Evolutionary conservation across 2,888 invertebrate genomes (phyloP).

Genomic region (Archaeoteleia sp.): DNA sequence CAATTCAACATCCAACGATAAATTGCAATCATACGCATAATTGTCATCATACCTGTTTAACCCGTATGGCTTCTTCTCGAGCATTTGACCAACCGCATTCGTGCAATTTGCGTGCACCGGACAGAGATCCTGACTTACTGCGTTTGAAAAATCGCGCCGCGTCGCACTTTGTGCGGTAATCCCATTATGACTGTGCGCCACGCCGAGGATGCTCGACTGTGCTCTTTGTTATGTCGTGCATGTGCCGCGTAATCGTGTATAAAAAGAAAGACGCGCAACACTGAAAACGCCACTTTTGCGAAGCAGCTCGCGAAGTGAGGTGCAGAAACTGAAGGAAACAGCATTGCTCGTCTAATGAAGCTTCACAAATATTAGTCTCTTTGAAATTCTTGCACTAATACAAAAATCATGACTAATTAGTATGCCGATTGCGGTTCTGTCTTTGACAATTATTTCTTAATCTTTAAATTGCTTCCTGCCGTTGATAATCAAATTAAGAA

Average conservation of each 20-base stretch:
- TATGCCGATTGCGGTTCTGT: too few relatives aligned
- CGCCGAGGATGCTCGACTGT: slow-evolving; percentile 11
- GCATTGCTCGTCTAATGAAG: slow-evolving; percentile 1
- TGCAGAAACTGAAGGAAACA: slow-evolving; percentile 16
- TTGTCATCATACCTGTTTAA: too few relatives aligned
- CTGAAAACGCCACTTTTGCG: slow-evolving; percentile 15
- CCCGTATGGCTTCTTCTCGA: too few relatives aligned
- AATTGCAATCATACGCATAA: too few relatives aligned
- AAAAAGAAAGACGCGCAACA: slow-evolving; percentile 32
- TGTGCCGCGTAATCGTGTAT: slow-evolving; percentile 27
- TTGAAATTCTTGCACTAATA: too few relatives aligned
- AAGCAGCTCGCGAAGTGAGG: slow-evolving; percentile 14
- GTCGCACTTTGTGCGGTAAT: slow-evolving; percentile 31
- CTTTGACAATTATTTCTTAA: too few relatives aligned
- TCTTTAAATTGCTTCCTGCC: too few relatives aligned
- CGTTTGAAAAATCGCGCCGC: slow-evolving; percentile 27
- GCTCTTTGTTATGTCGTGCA: slow-evolving; percentile 23
- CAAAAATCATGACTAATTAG: too few relatives aligned
- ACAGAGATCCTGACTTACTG: slow-evolving; percentile 38
- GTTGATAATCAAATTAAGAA: too few relatives aligned
- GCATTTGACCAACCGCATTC: slow-evolving; percentile 19
- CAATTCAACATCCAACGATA: too few relatives aligned
- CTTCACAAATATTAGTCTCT: too few relatives aligned
- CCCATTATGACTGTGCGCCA: slow-evolving; percentile 29
- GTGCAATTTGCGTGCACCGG: slow-evolving; percentile 21